Evolutionary conservation across 2,888 invertebrate species (phyloP).

Genomic region (Trachelus stipa): DNA sequence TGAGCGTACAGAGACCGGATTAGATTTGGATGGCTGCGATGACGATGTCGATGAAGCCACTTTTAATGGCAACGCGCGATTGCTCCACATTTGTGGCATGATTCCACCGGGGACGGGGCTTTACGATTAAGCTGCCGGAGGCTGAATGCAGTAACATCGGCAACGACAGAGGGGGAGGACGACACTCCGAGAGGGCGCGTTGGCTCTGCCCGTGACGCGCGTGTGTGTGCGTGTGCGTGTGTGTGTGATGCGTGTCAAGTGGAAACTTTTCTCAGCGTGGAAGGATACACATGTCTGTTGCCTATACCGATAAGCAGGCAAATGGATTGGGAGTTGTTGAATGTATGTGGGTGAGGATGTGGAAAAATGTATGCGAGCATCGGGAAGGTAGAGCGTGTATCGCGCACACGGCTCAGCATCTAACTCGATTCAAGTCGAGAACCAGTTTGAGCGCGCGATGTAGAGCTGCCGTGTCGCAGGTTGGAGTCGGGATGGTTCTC

Average conservation of each 20-base stretch:
- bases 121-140: too few species aligned
- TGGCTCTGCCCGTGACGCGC: constrained; percentile 15
- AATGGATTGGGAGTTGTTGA: too few species aligned
- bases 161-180: constrained; percentile 21
- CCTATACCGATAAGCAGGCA: too few species aligned
- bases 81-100: constrained; percentile 66
- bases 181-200: constrained; percentile 22
- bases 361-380: too few species aligned
- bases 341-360: too few species aligned
- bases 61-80: constrained; percentile 39
- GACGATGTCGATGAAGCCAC: too few species aligned
- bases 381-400: neutral
- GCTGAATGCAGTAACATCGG: constrained; percentile 26
- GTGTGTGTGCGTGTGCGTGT: constrained; percentile 3
- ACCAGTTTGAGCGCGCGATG: constrained; percentile 38
- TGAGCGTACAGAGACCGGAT: too few species aligned
- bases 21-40: too few species aligned
- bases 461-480: constrained; percentile 31
- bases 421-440: constrained; percentile 26
- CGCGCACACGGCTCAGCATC: constrained; percentile 8
- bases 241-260: too few species aligned
- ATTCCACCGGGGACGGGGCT: constrained; percentile 51
- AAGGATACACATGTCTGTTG: too few species aligned
- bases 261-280: too few species aligned
- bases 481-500: constrained; percentile 32